These are phyloP conservation scores for Drosophila neotestacea DNA, from an alignment of 2,888 invertebrate species.

Conservation along the genomic window DNA sequence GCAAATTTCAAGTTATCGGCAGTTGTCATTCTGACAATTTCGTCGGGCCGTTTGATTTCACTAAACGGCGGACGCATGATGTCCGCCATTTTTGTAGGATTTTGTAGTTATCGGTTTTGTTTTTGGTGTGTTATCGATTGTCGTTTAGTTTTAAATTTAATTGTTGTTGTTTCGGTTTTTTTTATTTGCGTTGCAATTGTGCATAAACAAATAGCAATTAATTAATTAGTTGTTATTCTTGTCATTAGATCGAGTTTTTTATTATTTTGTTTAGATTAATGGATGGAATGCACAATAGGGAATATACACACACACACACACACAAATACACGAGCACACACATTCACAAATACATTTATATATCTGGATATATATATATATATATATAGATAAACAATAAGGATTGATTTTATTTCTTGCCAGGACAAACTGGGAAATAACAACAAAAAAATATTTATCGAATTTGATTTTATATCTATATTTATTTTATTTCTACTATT, in stretches of 20 bases:
- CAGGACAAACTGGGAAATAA: conserved; percentile 48
- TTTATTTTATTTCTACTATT: conserved; percentile 24
- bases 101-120: conserved; percentile 19
- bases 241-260: conserved; percentile 34
- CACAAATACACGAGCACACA: conserved; percentile 47
- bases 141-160: conserved; percentile 18
- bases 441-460: conserved; percentile 36
- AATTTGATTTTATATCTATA: conserved; percentile 16
- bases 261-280: conserved; percentile 43
- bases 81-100: conserved; percentile 89
- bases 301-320: conserved; percentile 53
- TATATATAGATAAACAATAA: conserved; percentile 48
- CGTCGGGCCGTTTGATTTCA: conserved; percentile 96
- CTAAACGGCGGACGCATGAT: conserved; percentile 93
- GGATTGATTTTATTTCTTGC: conserved; percentile 40
- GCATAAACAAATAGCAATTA: conserved; percentile 25
- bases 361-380: conserved; percentile 26
- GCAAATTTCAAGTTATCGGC: conserved; percentile 98
- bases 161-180: conserved; percentile 19
- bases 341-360: conserved; percentile 34
- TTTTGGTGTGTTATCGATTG: conserved; percentile 17
- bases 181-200: conserved; percentile 23
- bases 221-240: conserved; percentile 34
- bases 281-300: conserved; percentile 75
- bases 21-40: conserved; percentile 97